Evolutionary conservation across 2,797 vertebrate genomes (phyloP).

Genomic region (Lithobates sylvaticus): DNA sequence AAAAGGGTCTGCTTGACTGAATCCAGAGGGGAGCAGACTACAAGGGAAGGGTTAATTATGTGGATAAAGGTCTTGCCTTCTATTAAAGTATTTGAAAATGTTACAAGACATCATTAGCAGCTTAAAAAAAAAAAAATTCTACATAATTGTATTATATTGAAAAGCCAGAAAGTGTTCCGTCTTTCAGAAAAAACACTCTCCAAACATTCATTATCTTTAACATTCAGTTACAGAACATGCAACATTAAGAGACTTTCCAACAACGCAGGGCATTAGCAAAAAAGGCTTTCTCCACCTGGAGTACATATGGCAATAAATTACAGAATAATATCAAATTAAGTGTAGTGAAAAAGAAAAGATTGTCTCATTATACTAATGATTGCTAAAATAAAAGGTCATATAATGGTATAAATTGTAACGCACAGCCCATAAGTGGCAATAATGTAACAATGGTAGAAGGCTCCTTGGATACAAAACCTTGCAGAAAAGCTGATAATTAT

Average conservation of each 20-base stretch:
- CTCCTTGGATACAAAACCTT: slow-evolving; percentile 31
- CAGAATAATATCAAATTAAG: slow-evolving; percentile 47
- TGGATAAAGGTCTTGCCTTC: not conserved
- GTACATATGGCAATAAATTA: slow-evolving; percentile 38
- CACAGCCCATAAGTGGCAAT: slow-evolving; percentile 43
- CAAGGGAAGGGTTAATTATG: not conserved
- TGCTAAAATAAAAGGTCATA: slow-evolving; percentile 59
- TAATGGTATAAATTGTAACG: slow-evolving; percentile 47
- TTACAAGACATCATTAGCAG: not conserved
- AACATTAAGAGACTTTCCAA: slow-evolving; percentile 1
- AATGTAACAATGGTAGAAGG: slow-evolving; percentile 34
- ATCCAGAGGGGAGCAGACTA: not conserved
- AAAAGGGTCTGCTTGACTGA: not conserved
- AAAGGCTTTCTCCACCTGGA: slow-evolving; percentile 26
- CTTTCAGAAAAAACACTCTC: slow-evolving; percentile 2
- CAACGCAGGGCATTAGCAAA: slow-evolving; percentile 6
- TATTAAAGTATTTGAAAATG: not conserved
- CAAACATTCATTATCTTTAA: slow-evolving; percentile 29
- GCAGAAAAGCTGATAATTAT: slow-evolving; percentile 42
- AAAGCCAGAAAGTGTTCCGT: not conserved
- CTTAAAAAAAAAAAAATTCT: not conserved
- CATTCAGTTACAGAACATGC: not conserved
- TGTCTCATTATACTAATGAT: slow-evolving; percentile 55
- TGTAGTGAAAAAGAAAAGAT: slow-evolving; percentile 47
- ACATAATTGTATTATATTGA: not conserved